Base-by-base conservation (phyloP, 2,113 vertebrate species). In the Hystrix brachyura region DNA sequence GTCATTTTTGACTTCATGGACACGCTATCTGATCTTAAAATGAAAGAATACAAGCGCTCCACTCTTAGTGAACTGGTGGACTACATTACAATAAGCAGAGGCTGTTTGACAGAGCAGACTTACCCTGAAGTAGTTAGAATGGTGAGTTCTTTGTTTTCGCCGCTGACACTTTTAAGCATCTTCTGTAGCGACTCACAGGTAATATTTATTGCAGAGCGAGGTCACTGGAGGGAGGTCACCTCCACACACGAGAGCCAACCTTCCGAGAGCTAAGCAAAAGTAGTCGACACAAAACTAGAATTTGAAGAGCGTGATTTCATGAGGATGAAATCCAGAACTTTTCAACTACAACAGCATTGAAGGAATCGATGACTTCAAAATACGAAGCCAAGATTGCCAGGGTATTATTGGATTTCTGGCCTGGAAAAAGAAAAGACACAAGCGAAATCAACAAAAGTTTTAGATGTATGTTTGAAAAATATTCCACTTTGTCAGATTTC, bases 1-100 rank as follows among this genome's bases (percentile, higher is more conserved):
- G 99, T 99, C 85, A 99, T 99, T 99, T 99, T 99, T 98, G 99
- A 99, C 99, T 99, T 99, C 99, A 99, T 99, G 99, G 99, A 99
- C 99, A 99, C 99, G 97, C 99, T 99, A 98, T 99, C 99, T 95
- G 99, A 99, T 99, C 99, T 99, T 99, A 99, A 99, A 99, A 99
- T 99, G 99, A 99, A 99, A 99, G 99, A 99, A 99, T 99, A 99
- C 99, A 99, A 99, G 98, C 99, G 99, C 98, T 99, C 99, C 98
- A 99, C 99, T 97, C 99, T 99, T 99, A 99, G 99, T 98, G 99
- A 99, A 99, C 99, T 99, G 99, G 99, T 99, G 98, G 99, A 99
- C 99, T 99, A 99, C 98, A 99, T 99, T 98, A 99, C 99, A 97
- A 99, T 99, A 99, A 99, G 99, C 99, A 99, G 99, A 99, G 99